phyloP scores from a whole-genome alignment of 2,888 invertebrate species.

The Drosophila robusta region DNA sequence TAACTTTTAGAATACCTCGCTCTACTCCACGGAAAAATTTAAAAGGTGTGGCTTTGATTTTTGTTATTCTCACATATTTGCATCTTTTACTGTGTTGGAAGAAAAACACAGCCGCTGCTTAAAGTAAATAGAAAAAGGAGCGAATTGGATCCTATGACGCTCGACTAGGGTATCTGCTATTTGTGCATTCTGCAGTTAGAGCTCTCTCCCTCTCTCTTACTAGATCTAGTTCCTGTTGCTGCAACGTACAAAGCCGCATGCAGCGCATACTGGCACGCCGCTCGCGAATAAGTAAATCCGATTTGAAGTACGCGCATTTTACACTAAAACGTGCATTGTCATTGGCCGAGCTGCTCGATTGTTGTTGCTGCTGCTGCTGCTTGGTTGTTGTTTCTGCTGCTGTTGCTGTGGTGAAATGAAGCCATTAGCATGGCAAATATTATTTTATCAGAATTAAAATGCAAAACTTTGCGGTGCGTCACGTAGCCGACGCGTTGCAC shows the following conservation, averaged over 20 bases:
- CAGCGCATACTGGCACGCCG: conserved; percentile 39
- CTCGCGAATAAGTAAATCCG: conserved; percentile 44
- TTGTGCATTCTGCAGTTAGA: not conserved
- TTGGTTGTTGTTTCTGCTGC: conserved; percentile 20
- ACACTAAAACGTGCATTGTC: conserved; percentile 51
- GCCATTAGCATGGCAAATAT: conserved; percentile 79
- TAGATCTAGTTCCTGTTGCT: conserved; percentile 31
- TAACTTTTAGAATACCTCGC: too few species aligned
- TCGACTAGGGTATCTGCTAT: not conserved
- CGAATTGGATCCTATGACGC: too few species aligned
- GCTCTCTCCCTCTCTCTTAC: not conserved
- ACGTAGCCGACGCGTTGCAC: conserved; percentile 51
- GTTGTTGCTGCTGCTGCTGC: conserved; percentile 16
- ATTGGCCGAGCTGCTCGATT: conserved; percentile 32
- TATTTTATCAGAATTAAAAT: conserved; percentile 79
- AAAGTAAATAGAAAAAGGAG: too few species aligned
- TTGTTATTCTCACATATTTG: too few species aligned
- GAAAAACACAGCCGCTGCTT: too few species aligned
- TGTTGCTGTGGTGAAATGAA: conserved; percentile 51
- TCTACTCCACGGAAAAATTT: too few species aligned
- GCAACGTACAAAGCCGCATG: conserved; percentile 55
- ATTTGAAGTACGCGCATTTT: conserved; percentile 46
- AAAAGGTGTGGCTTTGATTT: too few species aligned
- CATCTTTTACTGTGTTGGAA: too few species aligned
- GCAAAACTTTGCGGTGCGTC: conserved; percentile 60